Percentiles rank a stretch among this genome's conserved stretches.
These are phyloP conservation scores for Spodoptera frugiperda DNA, from an alignment of 1,140 invertebrate genomes.

Conservation along the genomic window DNA sequence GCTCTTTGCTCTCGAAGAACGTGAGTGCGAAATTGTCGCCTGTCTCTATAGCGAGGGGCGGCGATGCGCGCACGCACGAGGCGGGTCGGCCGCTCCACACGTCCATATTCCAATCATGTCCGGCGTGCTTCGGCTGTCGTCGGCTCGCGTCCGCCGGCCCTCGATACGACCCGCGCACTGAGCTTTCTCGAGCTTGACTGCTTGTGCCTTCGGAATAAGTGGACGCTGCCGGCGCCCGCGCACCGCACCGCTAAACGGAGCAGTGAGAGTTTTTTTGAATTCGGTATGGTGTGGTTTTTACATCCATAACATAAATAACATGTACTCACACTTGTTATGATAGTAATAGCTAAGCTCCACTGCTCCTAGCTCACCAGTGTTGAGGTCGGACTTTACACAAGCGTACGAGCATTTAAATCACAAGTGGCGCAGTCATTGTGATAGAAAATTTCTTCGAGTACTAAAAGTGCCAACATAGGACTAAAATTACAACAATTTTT, in stretches of 20 bases:
- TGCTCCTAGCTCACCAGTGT: not conserved
- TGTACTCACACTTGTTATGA: constrained; percentile 40
- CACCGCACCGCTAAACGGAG: constrained; percentile 50
- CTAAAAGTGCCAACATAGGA: too few species aligned
- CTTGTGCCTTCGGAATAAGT: constrained; percentile 47
- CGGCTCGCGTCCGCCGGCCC: constrained; percentile 53
- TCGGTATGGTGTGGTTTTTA: constrained; percentile 57
- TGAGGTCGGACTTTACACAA: not conserved
- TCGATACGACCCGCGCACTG: constrained; percentile 64
- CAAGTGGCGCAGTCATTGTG: not conserved
- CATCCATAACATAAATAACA: constrained; percentile 45
- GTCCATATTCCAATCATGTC: constrained; percentile 73
- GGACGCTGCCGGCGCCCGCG: constrained; percentile 58
- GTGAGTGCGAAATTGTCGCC: constrained; percentile 64
- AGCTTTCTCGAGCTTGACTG: constrained; percentile 60
- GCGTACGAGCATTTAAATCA: not conserved
- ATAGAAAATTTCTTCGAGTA: too few species aligned
- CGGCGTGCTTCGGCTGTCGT: constrained; percentile 44
- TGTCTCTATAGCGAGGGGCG: constrained; percentile 62
- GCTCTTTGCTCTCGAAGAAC: constrained; percentile 66
- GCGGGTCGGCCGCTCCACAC: constrained; percentile 72
- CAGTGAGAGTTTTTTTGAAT: constrained; percentile 61
- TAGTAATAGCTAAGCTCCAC: not conserved
- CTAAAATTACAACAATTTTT: too few species aligned
- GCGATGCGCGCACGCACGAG: constrained; percentile 66